phyloP scores from a whole-genome alignment of 2,113 vertebrate genomes.

The Peromyscus polionotus region DNA sequence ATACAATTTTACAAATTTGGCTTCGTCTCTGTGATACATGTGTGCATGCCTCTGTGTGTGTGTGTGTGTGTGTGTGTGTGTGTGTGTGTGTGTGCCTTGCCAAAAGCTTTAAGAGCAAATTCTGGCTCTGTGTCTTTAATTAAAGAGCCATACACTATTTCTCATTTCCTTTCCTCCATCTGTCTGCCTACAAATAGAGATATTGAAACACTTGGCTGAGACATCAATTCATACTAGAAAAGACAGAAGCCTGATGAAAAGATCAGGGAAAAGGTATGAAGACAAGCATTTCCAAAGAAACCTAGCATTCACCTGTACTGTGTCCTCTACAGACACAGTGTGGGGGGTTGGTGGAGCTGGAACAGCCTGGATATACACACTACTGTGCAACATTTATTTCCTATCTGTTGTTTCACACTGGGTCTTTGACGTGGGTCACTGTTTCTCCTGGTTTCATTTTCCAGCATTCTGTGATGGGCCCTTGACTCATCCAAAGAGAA shows the following conservation, averaged over 20 bases:
- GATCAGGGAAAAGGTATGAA: slow-evolving; percentile 40
- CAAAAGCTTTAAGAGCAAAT: slow-evolving; percentile 82
- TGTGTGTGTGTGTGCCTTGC: slow-evolving; percentile 60
- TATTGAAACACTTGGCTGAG: slow-evolving; percentile 75
- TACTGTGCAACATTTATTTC: neutral
- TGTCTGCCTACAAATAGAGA: slow-evolving; percentile 84
- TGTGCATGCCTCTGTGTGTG: slow-evolving; percentile 76
- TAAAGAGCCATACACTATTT: slow-evolving; percentile 84
- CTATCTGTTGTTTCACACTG: neutral
- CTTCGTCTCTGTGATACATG: slow-evolving; percentile 78
- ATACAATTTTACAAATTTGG: slow-evolving; percentile 89
- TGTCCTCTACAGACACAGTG: slow-evolving; percentile 62
- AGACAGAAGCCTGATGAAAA: slow-evolving; percentile 76
- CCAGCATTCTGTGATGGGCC: neutral
- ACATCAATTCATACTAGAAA: slow-evolving; percentile 80
- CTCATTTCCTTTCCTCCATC: slow-evolving; percentile 85
- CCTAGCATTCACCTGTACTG: slow-evolving; percentile 50
- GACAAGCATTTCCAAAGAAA: slow-evolving; percentile 69
- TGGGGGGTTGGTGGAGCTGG: neutral
- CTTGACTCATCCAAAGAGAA: neutral
- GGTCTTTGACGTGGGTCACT: neutral
- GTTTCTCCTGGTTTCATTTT: slow-evolving; percentile 24
- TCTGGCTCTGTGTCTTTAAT: slow-evolving; percentile 85
- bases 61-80: slow-evolving; percentile 75
- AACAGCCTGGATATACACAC: neutral